Evolutionary conservation across 2,113 vertebrate genomes (phyloP), one percentile per base, ranked within the genome.

Genomic region (Sisor rabdophorus): DNA sequence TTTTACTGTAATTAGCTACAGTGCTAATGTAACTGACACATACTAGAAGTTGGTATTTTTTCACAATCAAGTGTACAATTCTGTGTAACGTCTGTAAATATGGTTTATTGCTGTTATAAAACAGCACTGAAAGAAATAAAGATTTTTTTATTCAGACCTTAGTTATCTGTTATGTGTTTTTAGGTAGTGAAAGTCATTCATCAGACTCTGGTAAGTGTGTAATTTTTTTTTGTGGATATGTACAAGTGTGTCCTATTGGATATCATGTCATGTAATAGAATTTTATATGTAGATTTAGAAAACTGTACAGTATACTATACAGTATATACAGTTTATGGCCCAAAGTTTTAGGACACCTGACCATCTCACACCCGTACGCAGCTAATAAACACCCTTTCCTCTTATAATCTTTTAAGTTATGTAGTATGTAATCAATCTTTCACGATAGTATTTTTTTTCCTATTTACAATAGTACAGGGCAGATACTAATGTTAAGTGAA

Each of bases 121-220:
- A 58, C 15, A 60, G 9, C 16, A 59, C 0, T 10, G 28, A 32
- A 11, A 20, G 8, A 50, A 28, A 17, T 44, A 4, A 40, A 40
- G 26, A 30, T 9, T 61, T 24, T 11, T 55, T 52, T 53, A 36
- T 36, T 36, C 32, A 36, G 7, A 4, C 7, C 32, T 36, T 36
- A 36, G 32, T 36, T 36, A 47, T 32, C 17, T 53, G 11, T 19
- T 15, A 81, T 58, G 82, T 74, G 86, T 88, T 82, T 79, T 78
- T 88, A 99, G 97, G 94, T 48, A 93, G 91, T 90, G 96, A 96
- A 82, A 92, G 93, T 85, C 93, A 94, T 76, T 97, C 94, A 76
- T 90, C 93, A 85, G 97, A 98, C 84, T 92, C 95, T 93, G 96
- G 97, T 98, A 94, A 93, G 17, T 52, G 77, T 79, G 52, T 79